A percentile compares a stretch with the other conserved stretches of the same genome.
Evolutionary conservation across 2,113 vertebrate genomes (phyloP).

Genomic region (Psittacula cyanocephala): DNA sequence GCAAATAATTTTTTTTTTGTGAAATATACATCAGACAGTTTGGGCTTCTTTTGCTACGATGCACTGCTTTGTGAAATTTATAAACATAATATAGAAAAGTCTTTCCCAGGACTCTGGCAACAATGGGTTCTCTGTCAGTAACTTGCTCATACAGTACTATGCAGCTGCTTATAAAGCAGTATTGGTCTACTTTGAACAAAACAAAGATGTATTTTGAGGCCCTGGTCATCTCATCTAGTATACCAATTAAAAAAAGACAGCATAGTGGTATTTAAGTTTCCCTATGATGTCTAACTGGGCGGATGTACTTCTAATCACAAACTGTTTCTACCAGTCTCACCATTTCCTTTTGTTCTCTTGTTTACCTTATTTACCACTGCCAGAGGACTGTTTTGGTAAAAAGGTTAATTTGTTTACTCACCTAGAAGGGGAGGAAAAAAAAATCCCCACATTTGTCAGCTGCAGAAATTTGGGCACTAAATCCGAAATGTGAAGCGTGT

Average conservation of each 20-base stretch:
- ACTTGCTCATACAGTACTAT: background rate
- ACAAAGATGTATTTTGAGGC: background rate
- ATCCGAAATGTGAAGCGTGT: background rate
- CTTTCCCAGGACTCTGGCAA: background rate
- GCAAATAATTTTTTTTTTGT: constrained; percentile 19
- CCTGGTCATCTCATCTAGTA: background rate
- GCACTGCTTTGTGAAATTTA: background rate
- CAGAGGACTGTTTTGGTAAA: background rate
- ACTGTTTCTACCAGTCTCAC: background rate
- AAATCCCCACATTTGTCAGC: background rate
- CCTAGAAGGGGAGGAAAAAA: background rate
- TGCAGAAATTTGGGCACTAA: background rate
- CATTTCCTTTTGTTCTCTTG: background rate
- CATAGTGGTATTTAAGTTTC: background rate
- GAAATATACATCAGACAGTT: background rate
- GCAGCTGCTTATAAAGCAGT: background rate
- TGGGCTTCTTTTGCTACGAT: constrained; percentile 32
- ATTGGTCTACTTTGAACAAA: background rate
- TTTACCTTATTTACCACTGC: background rate
- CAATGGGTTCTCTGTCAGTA: background rate
- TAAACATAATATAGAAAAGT: background rate
- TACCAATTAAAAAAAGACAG: background rate
- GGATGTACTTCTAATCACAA: background rate
- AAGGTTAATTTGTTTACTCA: background rate
- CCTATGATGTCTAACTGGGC: background rate